Percentiles rank a stretch among this genome's conserved stretches.
Evolutionary conservation across 1,140 invertebrate genomes (phyloP).

Genomic region (Lysiphlebus fabarum): DNA sequence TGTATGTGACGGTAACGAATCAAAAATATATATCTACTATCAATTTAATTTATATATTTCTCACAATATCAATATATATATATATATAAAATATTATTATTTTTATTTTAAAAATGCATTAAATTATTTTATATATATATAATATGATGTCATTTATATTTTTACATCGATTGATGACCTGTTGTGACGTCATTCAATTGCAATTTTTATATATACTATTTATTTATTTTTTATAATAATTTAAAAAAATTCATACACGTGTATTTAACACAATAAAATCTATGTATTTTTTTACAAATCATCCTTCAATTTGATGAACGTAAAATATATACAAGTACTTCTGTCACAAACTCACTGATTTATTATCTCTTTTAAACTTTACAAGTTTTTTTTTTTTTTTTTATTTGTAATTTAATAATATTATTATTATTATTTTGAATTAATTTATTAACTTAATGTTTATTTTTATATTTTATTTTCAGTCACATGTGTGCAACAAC

Average conservation of each 20-base stretch:
- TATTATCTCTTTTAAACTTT: conserved; percentile 10
- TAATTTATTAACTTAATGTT: background rate
- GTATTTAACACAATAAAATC: background rate
- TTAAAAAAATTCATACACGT: background rate
- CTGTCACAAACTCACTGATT: conserved; percentile 2
- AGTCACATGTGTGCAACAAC: background rate
- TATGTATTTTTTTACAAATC: background rate
- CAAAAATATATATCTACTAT: background rate
- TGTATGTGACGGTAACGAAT: conserved; percentile 4
- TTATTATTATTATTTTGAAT: too few species aligned
- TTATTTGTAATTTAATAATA: too few species aligned
- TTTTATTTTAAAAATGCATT: too few species aligned
- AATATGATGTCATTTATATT: too few species aligned
- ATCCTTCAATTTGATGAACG: conserved; percentile 7
- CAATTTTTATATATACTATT: conserved; percentile 6
- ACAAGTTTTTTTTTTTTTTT: background rate
- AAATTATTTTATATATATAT: too few species aligned
- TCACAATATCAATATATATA: too few species aligned
- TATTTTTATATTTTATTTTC: background rate
- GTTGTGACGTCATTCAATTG: conserved; percentile 18
- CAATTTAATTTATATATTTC: too few species aligned
- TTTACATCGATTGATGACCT: conserved; percentile 13
- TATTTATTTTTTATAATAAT: conserved; percentile 6
- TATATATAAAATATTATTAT: too few species aligned
- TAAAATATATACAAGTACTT: conserved; percentile 3